Base-by-base conservation (phyloP, 2,797 vertebrate genomes). In the Sardinella longiceps region DNA sequence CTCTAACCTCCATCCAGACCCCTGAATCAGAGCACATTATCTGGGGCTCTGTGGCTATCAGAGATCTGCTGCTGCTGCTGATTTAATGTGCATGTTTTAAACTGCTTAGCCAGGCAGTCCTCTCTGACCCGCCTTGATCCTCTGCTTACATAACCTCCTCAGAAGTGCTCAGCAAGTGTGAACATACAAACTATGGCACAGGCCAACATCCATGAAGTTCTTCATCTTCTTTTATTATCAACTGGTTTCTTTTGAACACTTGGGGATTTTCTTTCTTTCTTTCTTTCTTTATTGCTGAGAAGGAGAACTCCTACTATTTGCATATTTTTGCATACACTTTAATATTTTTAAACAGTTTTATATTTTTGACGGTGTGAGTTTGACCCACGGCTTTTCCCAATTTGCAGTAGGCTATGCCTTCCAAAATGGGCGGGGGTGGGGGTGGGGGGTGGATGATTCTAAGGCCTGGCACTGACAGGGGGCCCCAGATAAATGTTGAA, bases 71-170 rank as follows among this genome's bases (percentile, higher is more conserved):
- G 12, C n/a, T 6, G 6, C 46, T 9, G 7, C 56, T 60, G 56
- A 60, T 25, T 60, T 60, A 60, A 25, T 60, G 56, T 25, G n/a
- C 56, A 11, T 70, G 28, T 5, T 70, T 33, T 30, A 1, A 33
- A 15, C 63, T 70, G 63, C 63, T 70, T 70, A 70, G 63, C 63
- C 5, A 33, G 28, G 12, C 30, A 70, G 28, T 70, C 18, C 5
- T 3, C 63, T 70, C 63, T 33, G 63, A 66, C 63, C 63, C 14
- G 5, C 28, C 63, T 28, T 15, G 63, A 33, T 33, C 63, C 30
- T 30, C 33, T 70, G 63, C 63, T 70, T 70, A 70, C 63, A 70
- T 70, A 33, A 70, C 63, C 63, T 70, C 30, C n/a, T n/a, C n/a
- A n/a, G n/a, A 70, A 70, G 18, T 30, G 33, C 12, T 33, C 28